These are phyloP conservation scores for Cantharis lateralis DNA, from an alignment of 2,888 invertebrate genomes.

Conservation along the genomic window DNA sequence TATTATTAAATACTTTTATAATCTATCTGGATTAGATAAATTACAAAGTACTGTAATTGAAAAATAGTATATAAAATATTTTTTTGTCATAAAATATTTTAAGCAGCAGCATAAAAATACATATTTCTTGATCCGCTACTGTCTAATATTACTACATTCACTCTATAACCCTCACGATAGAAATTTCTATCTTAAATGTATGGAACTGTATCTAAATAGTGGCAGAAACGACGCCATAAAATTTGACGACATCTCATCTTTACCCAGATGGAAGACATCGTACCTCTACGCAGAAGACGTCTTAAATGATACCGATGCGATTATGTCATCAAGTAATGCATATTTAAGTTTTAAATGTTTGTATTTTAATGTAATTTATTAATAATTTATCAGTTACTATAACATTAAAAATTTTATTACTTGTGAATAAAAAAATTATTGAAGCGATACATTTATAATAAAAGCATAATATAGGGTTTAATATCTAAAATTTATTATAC, in stretches of 20 bases:
- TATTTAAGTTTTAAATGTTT: neutral
- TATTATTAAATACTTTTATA: neutral
- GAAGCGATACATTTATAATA: neutral
- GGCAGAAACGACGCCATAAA: slow-evolving; percentile 39
- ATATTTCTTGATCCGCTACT: neutral
- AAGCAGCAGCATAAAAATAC: neutral
- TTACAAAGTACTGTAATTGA: neutral
- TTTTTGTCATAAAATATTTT: neutral
- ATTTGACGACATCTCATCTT: slow-evolving; percentile 38
- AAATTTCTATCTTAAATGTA: slow-evolving; percentile 20
- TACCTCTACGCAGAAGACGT: slow-evolving; percentile 25
- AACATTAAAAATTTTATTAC: neutral
- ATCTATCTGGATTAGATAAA: neutral
- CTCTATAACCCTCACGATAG: slow-evolving; percentile 18
- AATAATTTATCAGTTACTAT: neutral
- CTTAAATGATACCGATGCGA: slow-evolving; percentile 13
- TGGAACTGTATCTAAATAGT: slow-evolving; percentile 41
- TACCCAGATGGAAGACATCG: slow-evolving; percentile 33
- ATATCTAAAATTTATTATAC: slow-evolving; percentile 5
- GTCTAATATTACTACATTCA: slow-evolving; percentile 7
- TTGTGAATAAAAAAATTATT: neutral
- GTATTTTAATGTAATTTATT: neutral
- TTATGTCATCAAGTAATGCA: slow-evolving; percentile 9
- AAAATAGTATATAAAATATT: neutral
- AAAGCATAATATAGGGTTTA: neutral